phyloP scores from a whole-genome alignment of 35 echinoderm and acorn worm species.

The Hemicentrotus pulcherrimus region DNA sequence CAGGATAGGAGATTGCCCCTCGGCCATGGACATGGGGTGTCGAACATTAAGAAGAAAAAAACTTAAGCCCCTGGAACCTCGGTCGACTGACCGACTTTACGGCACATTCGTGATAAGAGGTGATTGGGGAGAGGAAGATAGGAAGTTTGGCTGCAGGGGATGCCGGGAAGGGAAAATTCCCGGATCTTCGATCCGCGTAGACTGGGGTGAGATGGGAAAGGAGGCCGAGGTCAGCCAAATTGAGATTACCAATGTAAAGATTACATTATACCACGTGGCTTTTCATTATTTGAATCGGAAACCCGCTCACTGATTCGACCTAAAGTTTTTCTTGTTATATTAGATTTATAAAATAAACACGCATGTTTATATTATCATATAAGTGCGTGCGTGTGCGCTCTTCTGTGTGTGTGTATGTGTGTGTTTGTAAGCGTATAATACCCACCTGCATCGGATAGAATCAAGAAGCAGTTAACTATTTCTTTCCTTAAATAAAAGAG shows the following conservation, averaged over 20 bases:
- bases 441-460: no score
- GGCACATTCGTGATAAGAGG: slow-evolving; percentile 1
- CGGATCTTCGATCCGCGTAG: not conserved
- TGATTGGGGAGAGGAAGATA: not conserved
- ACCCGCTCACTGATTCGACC: no score
- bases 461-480: no score
- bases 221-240: not conserved
- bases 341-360: no score
- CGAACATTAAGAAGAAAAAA: not conserved
- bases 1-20: slow-evolving; percentile 1
- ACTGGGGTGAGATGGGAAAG: not conserved
- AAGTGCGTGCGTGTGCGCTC: no score
- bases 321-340: no score
- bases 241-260: not conserved
- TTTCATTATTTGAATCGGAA: no score
- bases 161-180: not conserved
- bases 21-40: slow-evolving; percentile 17
- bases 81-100: slow-evolving; percentile 8
- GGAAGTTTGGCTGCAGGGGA: not conserved
- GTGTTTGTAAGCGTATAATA: no score
- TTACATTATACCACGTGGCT: not conserved
- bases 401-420: no score
- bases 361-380: no score
- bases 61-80: not conserved
- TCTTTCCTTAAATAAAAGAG: no score